phyloP scores from a whole-genome alignment of 2,113 vertebrate species.

The Periophthalmus modestus region DNA sequence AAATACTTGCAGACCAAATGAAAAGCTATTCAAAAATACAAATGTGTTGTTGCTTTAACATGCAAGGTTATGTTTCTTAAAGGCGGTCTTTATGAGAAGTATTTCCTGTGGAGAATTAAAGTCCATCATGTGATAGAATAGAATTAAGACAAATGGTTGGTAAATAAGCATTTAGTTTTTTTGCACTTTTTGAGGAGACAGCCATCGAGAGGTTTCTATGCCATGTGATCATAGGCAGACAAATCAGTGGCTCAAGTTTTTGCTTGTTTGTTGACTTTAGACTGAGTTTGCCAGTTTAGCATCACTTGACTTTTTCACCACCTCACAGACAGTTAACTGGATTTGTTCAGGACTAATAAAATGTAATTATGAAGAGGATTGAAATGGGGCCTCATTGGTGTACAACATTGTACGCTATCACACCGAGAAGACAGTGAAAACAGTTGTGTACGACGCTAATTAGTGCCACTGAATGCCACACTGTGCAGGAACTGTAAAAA shows the following conservation, averaged over 20 bases:
- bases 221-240: neutral
- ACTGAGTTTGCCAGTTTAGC: neutral
- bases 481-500: slow-evolving; percentile 26
- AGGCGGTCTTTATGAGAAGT: neutral
- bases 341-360: slow-evolving; percentile 2
- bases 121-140: neutral
- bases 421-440: neutral
- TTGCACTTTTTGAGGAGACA: neutral
- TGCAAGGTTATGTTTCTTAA: neutral
- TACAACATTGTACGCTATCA: neutral
- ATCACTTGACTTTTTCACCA: neutral
- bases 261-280: neutral
- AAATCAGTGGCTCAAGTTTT: neutral
- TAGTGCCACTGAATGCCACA: slow-evolving; percentile 8
- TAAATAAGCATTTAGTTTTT: neutral
- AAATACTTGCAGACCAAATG: neutral
- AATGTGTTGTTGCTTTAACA: neutral
- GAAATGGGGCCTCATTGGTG: neutral
- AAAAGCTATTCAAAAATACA: neutral
- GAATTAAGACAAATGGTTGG: neutral
- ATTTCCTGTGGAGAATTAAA: neutral
- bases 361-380: neutral
- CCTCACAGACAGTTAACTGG: neutral
- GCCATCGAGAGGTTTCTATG: neutral
- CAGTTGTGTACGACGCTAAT: slow-evolving; percentile 15